Conservation (phyloP, 2,797 vertebrate species). For the Lagodon rhomboides region DNA sequence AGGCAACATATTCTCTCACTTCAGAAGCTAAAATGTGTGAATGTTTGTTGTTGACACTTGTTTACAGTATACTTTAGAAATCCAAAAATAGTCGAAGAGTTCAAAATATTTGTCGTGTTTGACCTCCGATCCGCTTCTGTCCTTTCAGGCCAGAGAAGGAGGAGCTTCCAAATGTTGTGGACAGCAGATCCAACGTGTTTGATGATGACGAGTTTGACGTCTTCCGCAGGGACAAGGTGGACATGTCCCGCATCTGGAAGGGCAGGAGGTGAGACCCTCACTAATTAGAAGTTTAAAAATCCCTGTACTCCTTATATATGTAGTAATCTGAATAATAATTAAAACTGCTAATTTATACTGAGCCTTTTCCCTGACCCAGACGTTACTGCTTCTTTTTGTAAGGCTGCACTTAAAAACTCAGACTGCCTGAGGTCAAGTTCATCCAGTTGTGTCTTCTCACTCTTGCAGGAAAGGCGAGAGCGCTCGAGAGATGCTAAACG, state of each 20-base stretch:
- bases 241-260: conserved; percentile 93
- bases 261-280: conserved; percentile 87
- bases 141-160: conserved; percentile 86
- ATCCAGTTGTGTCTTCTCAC: not conserved
- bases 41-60: not conserved
- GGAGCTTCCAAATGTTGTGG: conserved; percentile 86
- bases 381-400: not conserved
- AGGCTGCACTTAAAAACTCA: not conserved
- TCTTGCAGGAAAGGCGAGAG: conserved; percentile 87
- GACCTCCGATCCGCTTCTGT: not conserved
- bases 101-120: not conserved
- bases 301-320: not conserved
- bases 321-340: not conserved
- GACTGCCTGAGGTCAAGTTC: not conserved
- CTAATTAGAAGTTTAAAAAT: not conserved
- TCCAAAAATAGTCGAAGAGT: not conserved
- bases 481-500: conserved; percentile 83
- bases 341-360: not conserved
- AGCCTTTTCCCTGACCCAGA: not conserved
- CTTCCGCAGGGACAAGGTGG: conserved; percentile 92
- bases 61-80: not conserved
- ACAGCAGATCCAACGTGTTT: conserved; percentile 89
- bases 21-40: not conserved
- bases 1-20: not conserved
- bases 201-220: conserved; percentile 97